These are phyloP conservation scores for Autographa gamma DNA, from an alignment of 2,888 invertebrate species.

Conservation along the genomic window DNA sequence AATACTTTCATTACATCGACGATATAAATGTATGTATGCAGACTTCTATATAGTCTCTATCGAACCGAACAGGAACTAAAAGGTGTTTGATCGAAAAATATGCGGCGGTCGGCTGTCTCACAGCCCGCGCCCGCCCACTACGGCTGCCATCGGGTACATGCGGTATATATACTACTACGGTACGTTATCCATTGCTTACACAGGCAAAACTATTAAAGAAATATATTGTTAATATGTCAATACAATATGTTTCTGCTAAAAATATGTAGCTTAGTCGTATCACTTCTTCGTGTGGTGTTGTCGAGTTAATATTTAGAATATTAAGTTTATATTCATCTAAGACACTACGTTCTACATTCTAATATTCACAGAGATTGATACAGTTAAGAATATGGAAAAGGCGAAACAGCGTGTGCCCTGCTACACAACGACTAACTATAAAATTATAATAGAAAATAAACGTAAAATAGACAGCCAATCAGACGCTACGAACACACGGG, in stretches of 20 bases:
- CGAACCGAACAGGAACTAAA: conserved; percentile 52
- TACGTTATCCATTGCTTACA: conserved; percentile 77
- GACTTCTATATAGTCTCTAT: conserved; percentile 49
- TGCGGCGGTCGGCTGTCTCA: conserved; percentile 73
- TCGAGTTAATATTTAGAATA: conserved; percentile 87
- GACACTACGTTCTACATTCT: conserved; percentile 86
- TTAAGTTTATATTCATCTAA: conserved; percentile 83
- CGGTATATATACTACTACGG: conserved; percentile 63
- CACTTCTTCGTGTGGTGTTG: conserved; percentile 87
- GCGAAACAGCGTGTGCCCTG: conserved; percentile 82
- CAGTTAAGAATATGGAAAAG: conserved; percentile 81
- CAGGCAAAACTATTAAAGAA: conserved; percentile 82
- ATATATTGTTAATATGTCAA: conserved; percentile 75
- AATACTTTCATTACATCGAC: conserved; percentile 68
- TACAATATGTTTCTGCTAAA: conserved; percentile 74
- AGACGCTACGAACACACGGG: conserved; percentile 59
- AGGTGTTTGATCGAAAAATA: conserved; percentile 59
- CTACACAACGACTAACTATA: conserved; percentile 73
- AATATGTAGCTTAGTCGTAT: conserved; percentile 84
- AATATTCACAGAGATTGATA: conserved; percentile 88
- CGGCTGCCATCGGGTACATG: conserved; percentile 68
- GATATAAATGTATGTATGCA: conserved; percentile 53
- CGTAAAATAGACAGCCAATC: conserved; percentile 75
- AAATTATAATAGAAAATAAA: conserved; percentile 64
- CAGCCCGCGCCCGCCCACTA: conserved; percentile 66